A percentile compares a stretch with the other conserved stretches of the same genome.
Evolutionary conservation across 2,888 invertebrate species (phyloP).

Genomic region (Pycnomerus fuliginosus): DNA sequence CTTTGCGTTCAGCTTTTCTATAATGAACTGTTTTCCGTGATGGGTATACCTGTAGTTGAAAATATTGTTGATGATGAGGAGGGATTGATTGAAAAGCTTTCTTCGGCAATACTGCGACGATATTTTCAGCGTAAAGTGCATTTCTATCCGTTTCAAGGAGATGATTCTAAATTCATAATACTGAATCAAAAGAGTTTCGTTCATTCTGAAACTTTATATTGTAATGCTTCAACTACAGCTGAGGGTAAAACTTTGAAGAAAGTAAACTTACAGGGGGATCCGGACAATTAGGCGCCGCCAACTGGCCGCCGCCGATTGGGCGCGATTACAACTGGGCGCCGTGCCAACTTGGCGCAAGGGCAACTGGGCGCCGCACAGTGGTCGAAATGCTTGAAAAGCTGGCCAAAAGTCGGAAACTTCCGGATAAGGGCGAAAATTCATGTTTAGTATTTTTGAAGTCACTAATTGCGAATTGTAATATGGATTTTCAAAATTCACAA

Average conservation of each 20-base stretch:
- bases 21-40: slow-evolving; percentile 38
- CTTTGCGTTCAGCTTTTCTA: too few relatives aligned
- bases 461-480: too few relatives aligned
- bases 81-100: slow-evolving; percentile 35
- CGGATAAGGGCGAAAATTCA: too few relatives aligned
- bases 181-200: slow-evolving; percentile 29
- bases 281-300: too few relatives aligned
- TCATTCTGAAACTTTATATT: slow-evolving; percentile 23
- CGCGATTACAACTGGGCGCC: too few relatives aligned
- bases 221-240: slow-evolving; percentile 25
- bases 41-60: slow-evolving; percentile 22
- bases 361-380: too few relatives aligned
- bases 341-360: too few relatives aligned
- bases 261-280: slow-evolving; percentile 1
- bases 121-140: slow-evolving; percentile 25
- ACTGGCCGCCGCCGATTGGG: too few relatives aligned
- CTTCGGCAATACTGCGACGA: slow-evolving; percentile 27
- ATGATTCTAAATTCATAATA: slow-evolving; percentile 29
- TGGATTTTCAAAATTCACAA: too few relatives aligned
- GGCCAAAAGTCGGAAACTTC: too few relatives aligned
- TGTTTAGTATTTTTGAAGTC: too few relatives aligned
- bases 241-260: slow-evolving; percentile 31
- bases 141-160: slow-evolving; percentile 38
- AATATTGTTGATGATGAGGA: slow-evolving; percentile 36
- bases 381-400: too few relatives aligned